Evolutionary conservation across 1,140 invertebrate genomes (phyloP).

Genomic region (Kradibia gibbosae): DNA sequence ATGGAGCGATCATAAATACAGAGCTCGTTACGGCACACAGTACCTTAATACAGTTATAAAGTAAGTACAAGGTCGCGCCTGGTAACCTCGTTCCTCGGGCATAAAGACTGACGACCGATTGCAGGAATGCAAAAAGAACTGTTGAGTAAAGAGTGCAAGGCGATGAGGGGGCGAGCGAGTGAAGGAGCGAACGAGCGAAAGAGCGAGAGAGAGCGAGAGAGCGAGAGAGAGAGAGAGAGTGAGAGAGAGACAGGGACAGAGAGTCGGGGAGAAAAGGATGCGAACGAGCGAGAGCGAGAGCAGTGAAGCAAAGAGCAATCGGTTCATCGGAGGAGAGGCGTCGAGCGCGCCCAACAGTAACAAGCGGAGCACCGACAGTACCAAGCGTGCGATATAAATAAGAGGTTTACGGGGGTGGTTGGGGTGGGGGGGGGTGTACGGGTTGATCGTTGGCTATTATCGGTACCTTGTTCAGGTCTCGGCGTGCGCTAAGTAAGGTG

Average conservation of each 20-base stretch:
- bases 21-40: not conserved
- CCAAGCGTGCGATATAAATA: not conserved
- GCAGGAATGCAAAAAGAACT: not conserved
- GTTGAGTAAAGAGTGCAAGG: too few relatives aligned
- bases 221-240: not conserved
- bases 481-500: conserved; percentile 21
- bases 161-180: not conserved
- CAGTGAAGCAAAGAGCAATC: not conserved
- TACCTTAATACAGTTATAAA: not conserved
- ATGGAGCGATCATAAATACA: not conserved
- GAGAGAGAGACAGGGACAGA: not conserved
- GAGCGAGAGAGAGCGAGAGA: not conserved
- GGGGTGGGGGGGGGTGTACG: not conserved
- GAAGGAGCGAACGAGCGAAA: too few relatives aligned
- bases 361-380: not conserved
- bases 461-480: conserved; percentile 44
- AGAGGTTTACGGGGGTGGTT: not conserved
- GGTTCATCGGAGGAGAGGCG: not conserved
- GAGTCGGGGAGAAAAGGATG: not conserved
- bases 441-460: not conserved
- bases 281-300: not conserved
- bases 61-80: conserved; percentile 9
- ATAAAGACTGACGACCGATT: not conserved
- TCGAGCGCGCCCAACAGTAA: not conserved
- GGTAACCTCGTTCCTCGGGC: not conserved